Conservation (phyloP, 1,140 invertebrate species). For the Drepana arcuata region DNA sequence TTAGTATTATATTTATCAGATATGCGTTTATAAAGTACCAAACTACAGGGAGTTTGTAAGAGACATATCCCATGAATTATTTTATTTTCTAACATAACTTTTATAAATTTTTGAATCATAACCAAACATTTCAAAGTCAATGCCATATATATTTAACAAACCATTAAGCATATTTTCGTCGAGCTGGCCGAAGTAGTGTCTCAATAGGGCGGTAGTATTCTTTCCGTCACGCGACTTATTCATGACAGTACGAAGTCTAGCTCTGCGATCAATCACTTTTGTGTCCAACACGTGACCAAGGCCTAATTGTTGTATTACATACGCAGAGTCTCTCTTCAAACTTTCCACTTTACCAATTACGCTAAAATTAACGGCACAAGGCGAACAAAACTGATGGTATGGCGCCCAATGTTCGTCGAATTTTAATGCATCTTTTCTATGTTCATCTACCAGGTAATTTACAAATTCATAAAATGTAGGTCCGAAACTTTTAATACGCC, state of each 20-base stretch:
- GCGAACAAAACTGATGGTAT: conserved; percentile 81
- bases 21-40: too few relatives aligned
- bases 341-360: conserved; percentile 80
- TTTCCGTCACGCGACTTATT: conserved; percentile 68
- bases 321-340: conserved; percentile 78
- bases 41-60: too few relatives aligned
- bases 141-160: conserved; percentile 79
- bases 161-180: conserved; percentile 73
- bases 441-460: conserved; percentile 72
- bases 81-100: conserved; percentile 66
- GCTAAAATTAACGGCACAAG: conserved; percentile 79
- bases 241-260: conserved; percentile 66
- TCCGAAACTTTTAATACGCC: conserved; percentile 60
- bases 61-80: conserved; percentile 8
- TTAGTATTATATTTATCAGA: too few relatives aligned
- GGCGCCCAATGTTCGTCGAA: conserved; percentile 85
- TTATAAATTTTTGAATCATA: conserved; percentile 74
- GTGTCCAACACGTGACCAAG: conserved; percentile 72
- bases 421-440: conserved; percentile 45
- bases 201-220: conserved; percentile 70
- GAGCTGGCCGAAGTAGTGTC: conserved; percentile 77
- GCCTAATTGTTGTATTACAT: conserved; percentile 75
- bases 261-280: conserved; percentile 66
- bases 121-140: conserved; percentile 82
- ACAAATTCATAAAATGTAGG: conserved; percentile 82